phyloP scores from a whole-genome alignment of 2,797 vertebrate genomes.

The Sebastes steindachneri region DNA sequence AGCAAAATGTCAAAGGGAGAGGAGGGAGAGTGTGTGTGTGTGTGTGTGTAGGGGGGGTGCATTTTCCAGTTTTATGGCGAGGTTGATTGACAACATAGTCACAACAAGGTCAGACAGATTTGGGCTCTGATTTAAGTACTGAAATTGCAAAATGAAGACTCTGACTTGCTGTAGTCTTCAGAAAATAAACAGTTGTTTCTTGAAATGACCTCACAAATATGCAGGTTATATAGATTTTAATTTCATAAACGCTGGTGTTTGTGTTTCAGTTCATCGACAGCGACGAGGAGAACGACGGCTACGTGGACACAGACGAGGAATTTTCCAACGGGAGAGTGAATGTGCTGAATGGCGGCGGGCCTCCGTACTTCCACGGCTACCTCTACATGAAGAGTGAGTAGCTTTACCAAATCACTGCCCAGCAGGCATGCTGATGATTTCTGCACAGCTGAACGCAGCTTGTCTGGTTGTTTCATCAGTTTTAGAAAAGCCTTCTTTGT shows the following conservation, averaged over 20 bases:
- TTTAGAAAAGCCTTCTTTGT: background rate
- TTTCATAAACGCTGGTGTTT: conserved; percentile 1
- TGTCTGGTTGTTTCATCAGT: background rate
- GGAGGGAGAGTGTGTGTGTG: background rate
- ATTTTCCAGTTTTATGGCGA: background rate
- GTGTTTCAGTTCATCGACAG: conserved; percentile 89
- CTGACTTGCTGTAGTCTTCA: background rate
- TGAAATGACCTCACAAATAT: background rate
- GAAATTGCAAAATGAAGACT: conserved; percentile 1
- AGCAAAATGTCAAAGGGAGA: conserved; percentile 59
- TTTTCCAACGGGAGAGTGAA: conserved; percentile 87
- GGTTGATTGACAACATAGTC: background rate
- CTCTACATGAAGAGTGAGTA: conserved; percentile 94
- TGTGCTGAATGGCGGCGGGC: conserved; percentile 87
- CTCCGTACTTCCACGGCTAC: conserved; percentile 95
- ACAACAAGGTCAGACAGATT: conserved; percentile 17
- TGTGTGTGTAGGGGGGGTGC: background rate
- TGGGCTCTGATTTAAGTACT: background rate
- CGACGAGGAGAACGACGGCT: conserved; percentile 90
- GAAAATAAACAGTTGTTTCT: background rate
- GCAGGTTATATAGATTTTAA: background rate
- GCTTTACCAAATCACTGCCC: conserved; percentile 37
- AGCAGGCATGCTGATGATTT: conserved; percentile 44
- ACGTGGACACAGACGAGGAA: conserved; percentile 95
- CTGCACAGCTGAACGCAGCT: conserved; percentile 20